phyloP scores from a whole-genome alignment of 2,797 vertebrate genomes.

The Macropodus opercularis region DNA sequence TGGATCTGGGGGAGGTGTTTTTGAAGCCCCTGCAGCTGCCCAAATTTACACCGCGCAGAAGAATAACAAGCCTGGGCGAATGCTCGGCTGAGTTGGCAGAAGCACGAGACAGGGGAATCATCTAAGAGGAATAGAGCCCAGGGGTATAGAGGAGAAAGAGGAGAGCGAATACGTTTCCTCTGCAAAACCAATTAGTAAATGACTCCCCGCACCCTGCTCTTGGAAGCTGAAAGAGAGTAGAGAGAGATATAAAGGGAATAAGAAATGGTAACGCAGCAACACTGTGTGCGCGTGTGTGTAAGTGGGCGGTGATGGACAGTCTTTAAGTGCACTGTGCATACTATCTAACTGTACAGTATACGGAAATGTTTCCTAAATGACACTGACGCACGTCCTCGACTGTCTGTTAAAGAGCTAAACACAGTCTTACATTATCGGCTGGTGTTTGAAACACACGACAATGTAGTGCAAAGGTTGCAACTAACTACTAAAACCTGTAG shows the following conservation, averaged over 20 bases:
- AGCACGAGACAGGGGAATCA: constrained; percentile 76
- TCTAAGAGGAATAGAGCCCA: constrained; percentile 74
- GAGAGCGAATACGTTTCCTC: constrained; percentile 71
- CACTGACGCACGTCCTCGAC: constrained; percentile 10
- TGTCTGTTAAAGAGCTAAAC: constrained; percentile 9
- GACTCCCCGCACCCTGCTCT: constrained; percentile 71
- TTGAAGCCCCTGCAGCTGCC: constrained; percentile 61
- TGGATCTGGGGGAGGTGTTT: constrained; percentile 53
- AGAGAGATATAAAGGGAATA: constrained; percentile 57
- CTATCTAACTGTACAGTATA: constrained; percentile 33
- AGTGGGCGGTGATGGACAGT: constrained; percentile 64
- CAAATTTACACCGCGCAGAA: constrained; percentile 58
- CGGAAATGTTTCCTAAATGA: constrained; percentile 12
- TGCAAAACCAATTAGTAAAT: constrained; percentile 83
- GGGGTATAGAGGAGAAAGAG: constrained; percentile 74
- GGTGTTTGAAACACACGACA: no score
- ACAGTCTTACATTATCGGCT: background rate
- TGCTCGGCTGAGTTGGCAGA: constrained; percentile 76
- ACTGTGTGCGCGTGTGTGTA: constrained; percentile 22
- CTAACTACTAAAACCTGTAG: background rate
- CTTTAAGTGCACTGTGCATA: constrained; percentile 44
- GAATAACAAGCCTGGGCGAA: constrained; percentile 74
- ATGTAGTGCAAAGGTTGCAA: no score
- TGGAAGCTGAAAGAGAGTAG: constrained; percentile 66
- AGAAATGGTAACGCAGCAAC: constrained; percentile 57